A percentile compares a stretch with the other conserved stretches of the same genome.
These are phyloP conservation scores for Papilio aristodemus DNA, from an alignment of 1,140 invertebrate species.

Conservation along the genomic window DNA sequence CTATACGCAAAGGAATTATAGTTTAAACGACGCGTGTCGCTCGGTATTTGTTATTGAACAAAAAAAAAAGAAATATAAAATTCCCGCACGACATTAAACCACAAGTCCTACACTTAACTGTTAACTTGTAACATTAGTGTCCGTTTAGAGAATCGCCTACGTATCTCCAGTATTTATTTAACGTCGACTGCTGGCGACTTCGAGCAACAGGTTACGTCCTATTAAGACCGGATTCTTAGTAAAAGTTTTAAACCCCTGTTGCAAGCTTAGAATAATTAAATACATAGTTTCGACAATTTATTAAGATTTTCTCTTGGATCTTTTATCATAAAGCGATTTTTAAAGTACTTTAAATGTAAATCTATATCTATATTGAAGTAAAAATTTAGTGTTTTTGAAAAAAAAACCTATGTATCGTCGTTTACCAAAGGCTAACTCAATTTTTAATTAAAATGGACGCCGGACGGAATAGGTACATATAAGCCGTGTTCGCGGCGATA, in stretches of 20 bases:
- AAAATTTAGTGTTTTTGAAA: too few relatives aligned
- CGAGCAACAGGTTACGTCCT: constrained; percentile 25
- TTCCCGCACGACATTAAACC: not conserved
- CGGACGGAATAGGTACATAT: not conserved
- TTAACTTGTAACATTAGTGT: constrained; percentile 22
- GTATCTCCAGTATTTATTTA: constrained; percentile 19
- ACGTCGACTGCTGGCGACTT: constrained; percentile 16
- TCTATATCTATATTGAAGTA: too few relatives aligned
- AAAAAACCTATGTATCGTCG: too few relatives aligned
- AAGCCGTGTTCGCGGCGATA: not conserved
- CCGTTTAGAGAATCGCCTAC: constrained; percentile 12
- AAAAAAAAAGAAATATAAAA: not conserved
- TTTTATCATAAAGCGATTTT: too few relatives aligned
- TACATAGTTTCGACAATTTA: not conserved
- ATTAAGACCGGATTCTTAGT: constrained; percentile 33
- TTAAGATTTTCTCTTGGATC: too few relatives aligned
- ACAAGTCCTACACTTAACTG: constrained; percentile 21
- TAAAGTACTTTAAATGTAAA: too few relatives aligned
- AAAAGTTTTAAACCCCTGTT: constrained; percentile 22
- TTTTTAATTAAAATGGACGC: not conserved
- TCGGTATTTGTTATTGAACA: not conserved
- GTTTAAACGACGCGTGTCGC: too few relatives aligned
- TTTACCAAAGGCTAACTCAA: not conserved
- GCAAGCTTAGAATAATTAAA: not conserved
- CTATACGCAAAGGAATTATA: too few relatives aligned